phyloP scores from a whole-genome alignment of 2,888 invertebrate genomes.

The Conomelus anceps region DNA sequence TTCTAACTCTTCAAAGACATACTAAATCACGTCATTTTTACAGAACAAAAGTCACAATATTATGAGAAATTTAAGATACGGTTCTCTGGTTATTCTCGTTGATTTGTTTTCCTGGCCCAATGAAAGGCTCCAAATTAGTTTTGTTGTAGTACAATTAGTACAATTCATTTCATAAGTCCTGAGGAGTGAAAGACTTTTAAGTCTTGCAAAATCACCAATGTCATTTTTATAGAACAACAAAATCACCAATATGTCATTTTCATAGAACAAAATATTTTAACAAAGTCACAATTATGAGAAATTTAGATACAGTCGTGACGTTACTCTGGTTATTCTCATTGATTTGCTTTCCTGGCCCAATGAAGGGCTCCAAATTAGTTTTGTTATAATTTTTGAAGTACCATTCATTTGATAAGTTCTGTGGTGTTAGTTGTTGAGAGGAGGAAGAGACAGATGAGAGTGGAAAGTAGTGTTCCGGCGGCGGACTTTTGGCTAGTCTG shows the following conservation, averaged over 20 bases:
- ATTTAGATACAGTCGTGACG: not conserved
- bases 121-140: slow-evolving; percentile 48
- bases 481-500: slow-evolving; percentile 28
- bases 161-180: slow-evolving; percentile 48
- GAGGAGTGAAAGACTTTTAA: no score
- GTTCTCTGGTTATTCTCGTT: not conserved
- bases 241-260: no score
- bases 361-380: slow-evolving; percentile 48
- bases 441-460: slow-evolving; percentile 1
- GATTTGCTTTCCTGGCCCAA: slow-evolving; percentile 37
- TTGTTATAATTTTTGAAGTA: slow-evolving; percentile 81
- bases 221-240: no score
- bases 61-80: not conserved
- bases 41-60: no score
- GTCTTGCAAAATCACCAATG: no score
- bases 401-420: slow-evolving; percentile 49
- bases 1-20: no score
- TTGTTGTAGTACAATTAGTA: slow-evolving; percentile 81
- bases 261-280: not conserved
- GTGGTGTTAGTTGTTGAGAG: not conserved
- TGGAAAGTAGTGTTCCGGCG: slow-evolving; percentile 24
- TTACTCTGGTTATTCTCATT: not conserved
- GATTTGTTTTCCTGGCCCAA: slow-evolving; percentile 37
- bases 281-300: not conserved
- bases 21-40: no score